Evolutionary conservation across 2,888 invertebrate species (phyloP).

Genomic region (Macrophya annulata): DNA sequence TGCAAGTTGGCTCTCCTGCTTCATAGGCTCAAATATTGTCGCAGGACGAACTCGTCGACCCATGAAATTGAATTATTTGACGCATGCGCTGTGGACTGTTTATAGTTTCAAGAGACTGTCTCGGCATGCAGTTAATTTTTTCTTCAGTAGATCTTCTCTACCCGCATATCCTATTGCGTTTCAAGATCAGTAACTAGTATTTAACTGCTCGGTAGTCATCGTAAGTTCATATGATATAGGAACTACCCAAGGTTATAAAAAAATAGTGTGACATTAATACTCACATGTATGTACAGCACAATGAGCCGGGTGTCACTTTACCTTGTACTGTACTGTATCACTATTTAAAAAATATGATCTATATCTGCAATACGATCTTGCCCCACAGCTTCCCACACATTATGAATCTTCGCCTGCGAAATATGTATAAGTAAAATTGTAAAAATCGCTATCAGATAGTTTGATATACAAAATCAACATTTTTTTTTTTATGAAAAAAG

Average conservation of each 20-base stretch:
- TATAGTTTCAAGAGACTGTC: too few species aligned
- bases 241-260: not conserved
- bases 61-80: too few species aligned
- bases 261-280: not conserved
- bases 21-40: too few species aligned
- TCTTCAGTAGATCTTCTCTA: not conserved
- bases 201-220: not conserved
- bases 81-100: too few species aligned
- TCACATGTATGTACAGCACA: not conserved
- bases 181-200: conserved; percentile 14
- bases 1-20: too few species aligned
- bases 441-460: too few species aligned
- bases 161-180: conserved; percentile 5
- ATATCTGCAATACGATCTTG: not conserved
- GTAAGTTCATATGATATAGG: not conserved
- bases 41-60: too few species aligned
- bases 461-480: too few species aligned
- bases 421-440: not conserved
- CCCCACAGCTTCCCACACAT: not conserved
- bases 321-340: too few species aligned
- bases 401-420: not conserved
- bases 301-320: not conserved
- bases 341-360: not conserved
- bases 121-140: too few species aligned
- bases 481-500: too few species aligned